Evolutionary conservation across 2,113 vertebrate species (phyloP).

Genomic region (Odocoileus hemionus): DNA sequence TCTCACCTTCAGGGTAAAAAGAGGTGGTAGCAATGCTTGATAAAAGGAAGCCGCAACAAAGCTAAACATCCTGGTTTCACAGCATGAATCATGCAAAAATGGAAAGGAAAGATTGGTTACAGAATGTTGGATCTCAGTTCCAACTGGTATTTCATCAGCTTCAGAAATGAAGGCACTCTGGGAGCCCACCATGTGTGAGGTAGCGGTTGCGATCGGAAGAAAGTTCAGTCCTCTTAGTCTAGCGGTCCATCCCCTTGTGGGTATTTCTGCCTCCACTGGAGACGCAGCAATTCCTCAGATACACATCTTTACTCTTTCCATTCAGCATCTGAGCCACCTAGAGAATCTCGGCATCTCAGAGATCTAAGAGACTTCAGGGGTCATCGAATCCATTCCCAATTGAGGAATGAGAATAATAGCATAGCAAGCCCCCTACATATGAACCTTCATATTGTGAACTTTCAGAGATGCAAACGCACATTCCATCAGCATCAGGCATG

Average conservation of each 20-base stretch:
- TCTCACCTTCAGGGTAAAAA: conserved; percentile 33
- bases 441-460: neutral
- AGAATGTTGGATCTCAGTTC: conserved; percentile 72
- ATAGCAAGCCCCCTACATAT: neutral
- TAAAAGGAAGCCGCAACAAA: conserved; percentile 75
- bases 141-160: conserved; percentile 76
- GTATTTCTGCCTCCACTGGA: neutral
- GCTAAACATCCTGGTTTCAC: conserved; percentile 57
- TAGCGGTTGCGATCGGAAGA: conserved; percentile 53
- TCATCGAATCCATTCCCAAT: too few species aligned
- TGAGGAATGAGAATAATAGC: neutral
- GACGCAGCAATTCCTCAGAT: neutral
- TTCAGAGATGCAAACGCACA: neutral
- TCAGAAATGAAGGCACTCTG: conserved; percentile 69
- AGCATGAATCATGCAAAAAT: conserved; percentile 75
- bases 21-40: conserved; percentile 59
- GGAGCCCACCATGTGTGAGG: conserved; percentile 68
- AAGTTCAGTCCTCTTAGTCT: neutral
- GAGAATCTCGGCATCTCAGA: neutral
- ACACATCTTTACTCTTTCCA: neutral
- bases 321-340: neutral
- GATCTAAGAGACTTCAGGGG: neutral
- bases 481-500: neutral
- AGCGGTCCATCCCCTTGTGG: too few species aligned
- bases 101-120: conserved; percentile 76